Percentiles rank a stretch among this genome's conserved stretches.
phyloP scores from a whole-genome alignment of 2,888 invertebrate species.

The Cerceris ruficornis region DNA sequence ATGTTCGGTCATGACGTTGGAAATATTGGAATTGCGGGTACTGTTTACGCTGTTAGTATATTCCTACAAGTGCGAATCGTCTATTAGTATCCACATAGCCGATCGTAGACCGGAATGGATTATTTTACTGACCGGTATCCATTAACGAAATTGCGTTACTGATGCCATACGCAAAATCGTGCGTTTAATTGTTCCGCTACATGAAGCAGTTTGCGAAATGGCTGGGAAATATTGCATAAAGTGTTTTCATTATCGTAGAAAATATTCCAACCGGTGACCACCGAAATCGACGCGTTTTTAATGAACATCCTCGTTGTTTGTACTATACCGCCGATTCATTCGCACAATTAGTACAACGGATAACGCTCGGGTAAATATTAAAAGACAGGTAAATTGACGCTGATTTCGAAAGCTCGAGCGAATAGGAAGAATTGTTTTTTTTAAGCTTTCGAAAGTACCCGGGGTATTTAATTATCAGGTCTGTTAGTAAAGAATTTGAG shows the following conservation, averaged over 20 bases:
- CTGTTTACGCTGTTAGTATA: slow-evolving; percentile 29
- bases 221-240: not conserved
- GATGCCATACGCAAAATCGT: slow-evolving; percentile 5
- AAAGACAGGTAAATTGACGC: too few species aligned
- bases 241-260: not conserved
- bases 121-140: slow-evolving; percentile 12
- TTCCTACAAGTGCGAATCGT: slow-evolving; percentile 3
- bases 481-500: too few species aligned
- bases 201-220: not conserved
- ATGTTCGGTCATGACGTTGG: slow-evolving; percentile 25
- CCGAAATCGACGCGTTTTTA: not conserved
- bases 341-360: too few species aligned
- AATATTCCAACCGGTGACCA: not conserved
- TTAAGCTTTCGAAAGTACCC: too few species aligned
- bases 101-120: slow-evolving; percentile 14
- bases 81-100: slow-evolving; percentile 10
- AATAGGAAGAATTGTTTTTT: too few species aligned
- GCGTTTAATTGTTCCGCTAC: not conserved
- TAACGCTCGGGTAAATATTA: too few species aligned
- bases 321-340: too few species aligned
- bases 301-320: too few species aligned
- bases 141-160: slow-evolving; percentile 20
- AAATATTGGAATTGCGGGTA: slow-evolving; percentile 36
- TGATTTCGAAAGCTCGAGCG: too few species aligned
- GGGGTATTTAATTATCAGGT: too few species aligned